Percentiles rank a stretch among this genome's conserved stretches.
Evolutionary conservation across 1,140 invertebrate genomes (phyloP).

Genomic region (Aplysia californica): DNA sequence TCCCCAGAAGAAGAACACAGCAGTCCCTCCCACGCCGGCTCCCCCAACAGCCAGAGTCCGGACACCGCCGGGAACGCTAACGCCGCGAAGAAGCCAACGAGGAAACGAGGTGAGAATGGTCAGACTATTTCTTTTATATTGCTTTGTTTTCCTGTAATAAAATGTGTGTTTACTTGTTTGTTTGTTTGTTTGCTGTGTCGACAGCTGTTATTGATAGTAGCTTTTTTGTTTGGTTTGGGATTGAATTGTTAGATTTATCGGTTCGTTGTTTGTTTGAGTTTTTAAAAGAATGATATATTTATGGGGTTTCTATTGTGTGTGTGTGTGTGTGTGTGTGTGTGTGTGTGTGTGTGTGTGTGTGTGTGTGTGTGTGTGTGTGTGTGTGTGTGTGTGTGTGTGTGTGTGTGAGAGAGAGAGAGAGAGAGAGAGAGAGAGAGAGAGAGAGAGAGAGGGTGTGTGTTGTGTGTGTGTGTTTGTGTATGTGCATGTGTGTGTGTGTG

Average conservation of each 20-base stretch:
- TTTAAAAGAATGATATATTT: background rate
- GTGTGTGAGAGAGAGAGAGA: background rate
- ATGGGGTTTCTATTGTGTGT: background rate
- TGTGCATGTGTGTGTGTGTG: background rate
- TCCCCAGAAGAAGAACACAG: slow-evolving; percentile 25
- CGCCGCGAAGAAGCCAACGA: slow-evolving; percentile 19
- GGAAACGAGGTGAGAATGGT: slow-evolving; percentile 26
- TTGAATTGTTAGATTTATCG: background rate
- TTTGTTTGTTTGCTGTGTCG: background rate
- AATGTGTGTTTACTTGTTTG: background rate
- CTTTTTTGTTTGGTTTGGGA: background rate
- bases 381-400: slow-evolving; percentile 2
- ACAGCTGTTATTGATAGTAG: background rate
- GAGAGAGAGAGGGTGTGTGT: no score
- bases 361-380: slow-evolving; percentile 12
- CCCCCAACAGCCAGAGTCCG: slow-evolving; percentile 23
- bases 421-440: background rate
- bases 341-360: slow-evolving; percentile 15
- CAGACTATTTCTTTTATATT: background rate
- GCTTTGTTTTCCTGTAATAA: background rate
- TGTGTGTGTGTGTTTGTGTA: no score
- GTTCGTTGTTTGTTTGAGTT: background rate
- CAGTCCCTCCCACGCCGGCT: slow-evolving; percentile 1
- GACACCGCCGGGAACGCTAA: slow-evolving; percentile 25
- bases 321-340: slow-evolving; percentile 2